Base-by-base conservation (phyloP, 2,113 vertebrate species). In the Perca schrenkii region DNA sequence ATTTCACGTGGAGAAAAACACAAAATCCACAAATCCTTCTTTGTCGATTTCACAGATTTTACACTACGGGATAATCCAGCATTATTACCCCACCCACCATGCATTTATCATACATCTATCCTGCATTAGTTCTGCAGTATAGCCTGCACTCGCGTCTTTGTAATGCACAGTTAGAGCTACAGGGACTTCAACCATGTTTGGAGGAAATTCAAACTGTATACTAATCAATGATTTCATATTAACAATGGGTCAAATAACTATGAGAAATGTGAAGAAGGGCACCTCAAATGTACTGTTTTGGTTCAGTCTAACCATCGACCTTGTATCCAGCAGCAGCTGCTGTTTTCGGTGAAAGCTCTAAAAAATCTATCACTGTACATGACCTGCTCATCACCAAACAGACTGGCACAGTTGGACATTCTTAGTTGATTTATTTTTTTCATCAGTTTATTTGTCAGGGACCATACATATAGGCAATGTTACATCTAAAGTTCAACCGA, bases 1-100 rank as follows among this genome's bases (percentile, higher is more conserved):
- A n/a, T 87, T 56, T 83, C 77, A 25, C 21, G 83, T 56, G 5
- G 72, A 47, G 84, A 81, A 82, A 87, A 86, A 82, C 77, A 83
- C 61, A 61, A 74, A 80, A 79, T 84, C 82, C 83, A 72, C 28
- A 82, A 82, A 84, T 86, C 82, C 70, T 58, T 63, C 65, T 74
- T 61, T 82, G 76, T 82, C 2, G 5, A 56, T 69, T 83, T 75
- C 63, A 69, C 69, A 70, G 61, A 69, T 68, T 62, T 36, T 6
- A 67, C 50, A 64, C 67, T 61, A 53, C 36, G 60, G 54, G 63
- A 83, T 79, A 75, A 89, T 79, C 76, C 70, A 43, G 15, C 7
- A 2, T 73, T 69, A 63, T 73, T 66, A 73, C 62, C 43, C 50
- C 63, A 43, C 25, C 25, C 10, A 8, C 52, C 60, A 19, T 8